phyloP scores from a whole-genome alignment of 2,888 invertebrate species.

The Leptinotarsa tumamoca region DNA sequence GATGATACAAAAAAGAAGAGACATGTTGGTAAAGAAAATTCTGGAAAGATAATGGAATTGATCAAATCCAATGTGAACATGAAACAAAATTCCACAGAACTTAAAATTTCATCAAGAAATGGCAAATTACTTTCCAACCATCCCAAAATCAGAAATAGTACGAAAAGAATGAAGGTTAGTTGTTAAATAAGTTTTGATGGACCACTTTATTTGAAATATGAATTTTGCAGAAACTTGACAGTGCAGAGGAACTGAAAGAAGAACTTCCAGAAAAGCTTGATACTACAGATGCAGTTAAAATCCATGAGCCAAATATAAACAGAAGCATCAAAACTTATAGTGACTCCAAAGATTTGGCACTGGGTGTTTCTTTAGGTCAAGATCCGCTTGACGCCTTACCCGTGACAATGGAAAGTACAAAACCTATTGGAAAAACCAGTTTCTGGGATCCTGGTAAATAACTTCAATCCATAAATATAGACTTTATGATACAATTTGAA shows the following conservation, averaged over 20 bases:
- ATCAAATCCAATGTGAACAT: not conserved
- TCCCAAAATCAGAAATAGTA: not conserved
- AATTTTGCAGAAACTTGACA: conserved; percentile 34
- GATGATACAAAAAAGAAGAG: not conserved
- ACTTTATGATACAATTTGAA: conserved; percentile 5
- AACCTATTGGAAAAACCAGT: conserved; percentile 48
- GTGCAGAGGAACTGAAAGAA: conserved; percentile 40
- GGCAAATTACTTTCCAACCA: not conserved
- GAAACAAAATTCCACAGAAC: not conserved
- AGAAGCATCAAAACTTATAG: conserved; percentile 69
- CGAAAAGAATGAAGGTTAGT: not conserved
- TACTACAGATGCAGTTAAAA: conserved; percentile 62
- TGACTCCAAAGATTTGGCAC: conserved; percentile 71
- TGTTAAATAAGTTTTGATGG: not conserved
- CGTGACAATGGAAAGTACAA: conserved; percentile 64
- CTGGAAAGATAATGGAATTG: no score
- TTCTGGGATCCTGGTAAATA: conserved; percentile 47
- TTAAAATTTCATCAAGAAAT: not conserved
- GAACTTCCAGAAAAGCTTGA: conserved; percentile 15
- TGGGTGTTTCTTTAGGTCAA: conserved; percentile 72
- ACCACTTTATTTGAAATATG: not conserved
- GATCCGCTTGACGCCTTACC: conserved; percentile 70
- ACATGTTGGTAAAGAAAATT: no score
- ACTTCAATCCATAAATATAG: not conserved
- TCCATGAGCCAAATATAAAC: conserved; percentile 63